phyloP scores from a whole-genome alignment of 2,888 invertebrate species.

The Oscheius myriophilus region DNA sequence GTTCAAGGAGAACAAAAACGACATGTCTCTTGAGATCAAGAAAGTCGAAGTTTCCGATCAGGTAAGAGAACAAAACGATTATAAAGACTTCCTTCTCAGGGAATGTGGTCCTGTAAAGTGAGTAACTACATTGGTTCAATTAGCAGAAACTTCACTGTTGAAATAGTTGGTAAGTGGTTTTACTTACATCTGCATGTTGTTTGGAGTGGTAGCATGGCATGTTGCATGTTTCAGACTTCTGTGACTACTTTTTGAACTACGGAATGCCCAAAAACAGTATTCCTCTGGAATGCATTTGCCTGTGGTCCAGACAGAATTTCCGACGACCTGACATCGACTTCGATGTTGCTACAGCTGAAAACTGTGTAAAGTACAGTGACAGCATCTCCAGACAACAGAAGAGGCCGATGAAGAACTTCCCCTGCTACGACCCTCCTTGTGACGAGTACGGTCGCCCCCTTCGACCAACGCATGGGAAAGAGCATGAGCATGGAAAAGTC shows the following conservation, averaged over 20 bases:
- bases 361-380: constrained; percentile 49
- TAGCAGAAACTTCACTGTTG: constrained; percentile 66
- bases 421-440: constrained; percentile 49
- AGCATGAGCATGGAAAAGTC: constrained; percentile 23
- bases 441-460: constrained; percentile 25
- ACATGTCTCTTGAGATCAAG: constrained; percentile 60
- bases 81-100: too few relatives aligned
- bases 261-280: constrained; percentile 42
- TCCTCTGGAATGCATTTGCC: constrained; percentile 66
- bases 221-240: constrained; percentile 58
- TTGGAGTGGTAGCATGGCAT: not conserved
- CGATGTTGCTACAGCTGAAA: constrained; percentile 38
- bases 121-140: constrained; percentile 66
- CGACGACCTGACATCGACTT: constrained; percentile 51
- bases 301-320: constrained; percentile 58
- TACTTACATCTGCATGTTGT: constrained; percentile 1
- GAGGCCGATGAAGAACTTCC: constrained; percentile 37
- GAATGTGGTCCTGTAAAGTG: constrained; percentile 68
- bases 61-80: too few relatives aligned
- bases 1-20: constrained; percentile 33
- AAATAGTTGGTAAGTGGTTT: constrained; percentile 66
- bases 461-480: not conserved
- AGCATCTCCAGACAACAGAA: constrained; percentile 39
- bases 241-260: constrained; percentile 62
- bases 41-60: constrained; percentile 64